Evolutionary conservation across 2,797 vertebrate genomes (phyloP).

Genomic region (Lepus townsendii): DNA sequence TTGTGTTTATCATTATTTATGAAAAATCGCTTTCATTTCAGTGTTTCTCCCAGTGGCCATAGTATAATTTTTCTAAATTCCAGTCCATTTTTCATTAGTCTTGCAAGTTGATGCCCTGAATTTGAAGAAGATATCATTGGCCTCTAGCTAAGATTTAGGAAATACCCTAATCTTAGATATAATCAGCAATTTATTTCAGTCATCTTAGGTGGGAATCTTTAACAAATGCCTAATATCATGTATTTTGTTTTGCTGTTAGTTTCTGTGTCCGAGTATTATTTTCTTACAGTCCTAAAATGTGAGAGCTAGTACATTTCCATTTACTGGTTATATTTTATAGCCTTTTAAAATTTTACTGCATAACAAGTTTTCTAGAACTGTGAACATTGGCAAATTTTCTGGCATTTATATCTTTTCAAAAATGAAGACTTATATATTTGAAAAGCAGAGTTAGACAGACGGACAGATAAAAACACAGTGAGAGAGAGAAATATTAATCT

Average conservation of each 20-base stretch:
- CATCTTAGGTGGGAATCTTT: constrained; percentile 36
- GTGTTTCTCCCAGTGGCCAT: constrained; percentile 49
- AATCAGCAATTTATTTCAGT: constrained; percentile 50
- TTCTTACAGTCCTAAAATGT: constrained; percentile 51
- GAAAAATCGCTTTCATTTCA: constrained; percentile 53
- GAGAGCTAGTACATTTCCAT: constrained; percentile 29
- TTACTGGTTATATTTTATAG: constrained; percentile 60
- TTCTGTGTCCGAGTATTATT: constrained; percentile 52
- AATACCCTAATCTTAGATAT: neutral
- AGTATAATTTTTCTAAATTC: constrained; percentile 46
- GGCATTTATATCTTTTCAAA: neutral
- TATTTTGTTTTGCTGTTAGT: constrained; percentile 42
- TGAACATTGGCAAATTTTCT: constrained; percentile 30
- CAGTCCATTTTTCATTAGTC: constrained; percentile 48
- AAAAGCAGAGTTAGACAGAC: too few species aligned
- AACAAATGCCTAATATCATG: constrained; percentile 30
- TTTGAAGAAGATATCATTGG: constrained; percentile 58
- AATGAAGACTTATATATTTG: too few species aligned
- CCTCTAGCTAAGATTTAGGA: constrained; percentile 51
- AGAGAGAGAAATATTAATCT: too few species aligned
- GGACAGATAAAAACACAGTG: too few species aligned
- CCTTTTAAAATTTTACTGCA: constrained; percentile 33
- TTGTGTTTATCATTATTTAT: constrained; percentile 45
- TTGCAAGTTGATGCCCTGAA: constrained; percentile 38
- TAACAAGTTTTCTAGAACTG: constrained; percentile 35